Conservation (phyloP, 2,888 invertebrate species). For the Nemotelus nigrinus region DNA sequence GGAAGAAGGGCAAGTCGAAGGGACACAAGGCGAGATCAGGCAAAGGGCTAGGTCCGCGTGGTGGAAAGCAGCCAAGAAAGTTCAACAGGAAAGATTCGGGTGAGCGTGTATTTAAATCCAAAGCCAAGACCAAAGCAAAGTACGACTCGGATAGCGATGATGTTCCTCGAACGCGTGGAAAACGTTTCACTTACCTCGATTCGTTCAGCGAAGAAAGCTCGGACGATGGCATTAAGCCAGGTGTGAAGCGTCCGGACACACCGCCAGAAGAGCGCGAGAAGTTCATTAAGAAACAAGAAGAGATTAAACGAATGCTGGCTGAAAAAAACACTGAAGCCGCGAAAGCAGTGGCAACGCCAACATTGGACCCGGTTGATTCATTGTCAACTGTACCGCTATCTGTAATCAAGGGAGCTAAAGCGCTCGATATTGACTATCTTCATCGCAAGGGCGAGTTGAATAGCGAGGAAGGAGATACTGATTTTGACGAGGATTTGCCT, state of each 20-base stretch:
- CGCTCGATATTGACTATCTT: conserved; percentile 63
- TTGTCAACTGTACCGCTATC: conserved; percentile 63
- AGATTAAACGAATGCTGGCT: conserved; percentile 64
- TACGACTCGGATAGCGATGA: conserved; percentile 53
- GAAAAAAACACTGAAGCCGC: conserved; percentile 65
- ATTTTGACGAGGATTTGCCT: conserved; percentile 60
- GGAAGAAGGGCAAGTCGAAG: conserved; percentile 60
- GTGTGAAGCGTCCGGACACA: conserved; percentile 64
- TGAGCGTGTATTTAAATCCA: conserved; percentile 55
- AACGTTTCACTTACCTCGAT: conserved; percentile 63
- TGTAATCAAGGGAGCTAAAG: conserved; percentile 64
- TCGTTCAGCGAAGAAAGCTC: conserved; percentile 64
- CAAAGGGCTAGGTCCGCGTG: conserved; percentile 57
- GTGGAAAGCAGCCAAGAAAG: conserved; percentile 60
- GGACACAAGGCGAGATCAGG: conserved; percentile 58
- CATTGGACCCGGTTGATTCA: conserved; percentile 57
- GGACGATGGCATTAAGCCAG: conserved; percentile 64
- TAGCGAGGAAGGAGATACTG: conserved; percentile 56
- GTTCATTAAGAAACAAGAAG: conserved; percentile 64
- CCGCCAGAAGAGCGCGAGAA: conserved; percentile 65
- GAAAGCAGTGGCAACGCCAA: conserved; percentile 59
- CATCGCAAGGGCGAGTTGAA: conserved; percentile 63
- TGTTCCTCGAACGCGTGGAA: conserved; percentile 58
- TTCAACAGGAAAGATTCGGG: conserved; percentile 50
- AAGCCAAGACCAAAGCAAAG: conserved; percentile 46